A percentile compares a stretch with the other conserved stretches of the same genome.
Evolutionary conservation across 2,797 vertebrate species (phyloP).

Genomic region (Paguma larvata): DNA sequence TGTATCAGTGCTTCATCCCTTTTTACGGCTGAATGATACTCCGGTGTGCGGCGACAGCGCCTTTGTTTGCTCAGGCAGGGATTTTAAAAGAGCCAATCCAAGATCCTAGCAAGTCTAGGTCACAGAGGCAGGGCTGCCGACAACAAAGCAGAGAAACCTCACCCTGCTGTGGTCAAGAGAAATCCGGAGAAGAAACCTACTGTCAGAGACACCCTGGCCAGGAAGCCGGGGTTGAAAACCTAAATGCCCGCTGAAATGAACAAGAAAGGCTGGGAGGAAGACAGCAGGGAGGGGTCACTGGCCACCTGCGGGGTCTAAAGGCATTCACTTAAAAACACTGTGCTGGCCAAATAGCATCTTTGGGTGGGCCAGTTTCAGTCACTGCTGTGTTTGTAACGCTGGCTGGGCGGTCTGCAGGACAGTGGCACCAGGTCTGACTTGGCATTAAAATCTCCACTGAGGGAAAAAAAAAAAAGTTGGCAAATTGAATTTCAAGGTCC

Average conservation of each 20-base stretch:
- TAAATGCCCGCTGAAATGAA: neutral
- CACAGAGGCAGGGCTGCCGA: neutral
- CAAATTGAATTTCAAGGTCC: conserved; percentile 12
- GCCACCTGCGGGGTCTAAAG: neutral
- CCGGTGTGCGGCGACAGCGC: neutral
- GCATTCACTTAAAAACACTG: neutral
- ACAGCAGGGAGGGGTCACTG: neutral
- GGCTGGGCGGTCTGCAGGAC: neutral
- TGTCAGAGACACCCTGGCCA: neutral
- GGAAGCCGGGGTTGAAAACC: neutral
- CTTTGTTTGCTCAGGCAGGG: neutral
- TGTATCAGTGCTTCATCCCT: neutral
- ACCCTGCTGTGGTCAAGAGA: neutral
- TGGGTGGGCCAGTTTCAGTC: neutral
- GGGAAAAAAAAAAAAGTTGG: neutral
- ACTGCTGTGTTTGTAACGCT: neutral
- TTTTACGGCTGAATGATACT: neutral
- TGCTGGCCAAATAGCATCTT: neutral
- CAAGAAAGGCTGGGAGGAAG: neutral
- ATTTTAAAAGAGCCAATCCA: conserved; percentile 1
- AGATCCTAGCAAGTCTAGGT: neutral
- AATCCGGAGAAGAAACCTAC: neutral
- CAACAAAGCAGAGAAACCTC: neutral
- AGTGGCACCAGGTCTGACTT: neutral
- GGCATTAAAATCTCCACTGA: neutral